Evolutionary conservation across 1,140 invertebrate species (phyloP).

Genomic region (Hirudo medicinalis): DNA sequence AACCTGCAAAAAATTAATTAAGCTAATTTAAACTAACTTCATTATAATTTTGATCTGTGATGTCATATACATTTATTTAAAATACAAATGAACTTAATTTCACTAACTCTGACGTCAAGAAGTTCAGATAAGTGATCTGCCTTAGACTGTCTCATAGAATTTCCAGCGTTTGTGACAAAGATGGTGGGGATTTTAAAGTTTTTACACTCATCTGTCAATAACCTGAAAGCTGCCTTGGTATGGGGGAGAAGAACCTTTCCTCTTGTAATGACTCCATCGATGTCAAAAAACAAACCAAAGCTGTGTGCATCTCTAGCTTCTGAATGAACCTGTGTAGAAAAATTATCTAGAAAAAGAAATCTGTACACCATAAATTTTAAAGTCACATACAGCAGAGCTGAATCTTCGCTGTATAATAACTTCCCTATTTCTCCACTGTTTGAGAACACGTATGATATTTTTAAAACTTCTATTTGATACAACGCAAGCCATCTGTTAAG

Average conservation of each 20-base stretch:
- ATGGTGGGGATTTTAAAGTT: slow-evolving; percentile 37
- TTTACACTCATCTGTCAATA: slow-evolving; percentile 33
- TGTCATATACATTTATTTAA: background rate
- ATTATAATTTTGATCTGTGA: background rate
- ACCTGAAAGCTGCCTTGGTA: slow-evolving; percentile 35
- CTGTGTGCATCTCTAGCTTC: too few relatives aligned
- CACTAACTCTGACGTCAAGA: slow-evolving; percentile 36
- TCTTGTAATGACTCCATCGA: slow-evolving; percentile 42
- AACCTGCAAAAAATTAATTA: slow-evolving; percentile 35
- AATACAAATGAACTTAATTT: background rate
- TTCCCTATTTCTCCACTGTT: too few relatives aligned
- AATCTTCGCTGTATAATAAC: too few relatives aligned
- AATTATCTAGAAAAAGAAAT: too few relatives aligned
- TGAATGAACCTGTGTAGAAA: too few relatives aligned
- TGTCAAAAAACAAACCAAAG: slow-evolving; percentile 43
- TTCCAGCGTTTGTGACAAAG: slow-evolving; percentile 43
- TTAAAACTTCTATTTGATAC: too few relatives aligned
- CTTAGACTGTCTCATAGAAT: slow-evolving; percentile 37
- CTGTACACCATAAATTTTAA: too few relatives aligned
- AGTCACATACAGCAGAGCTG: too few relatives aligned
- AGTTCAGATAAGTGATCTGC: slow-evolving; percentile 37
- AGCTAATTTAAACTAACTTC: slow-evolving; percentile 20
- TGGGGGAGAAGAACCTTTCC: slow-evolving; percentile 36
- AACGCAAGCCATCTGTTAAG: too few relatives aligned
- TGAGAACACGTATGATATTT: too few relatives aligned